Evolutionary conservation across 2,797 vertebrate genomes (phyloP), one percentile per base, ranked within the genome.

Genomic region (Thripadectes ignobilis): DNA sequence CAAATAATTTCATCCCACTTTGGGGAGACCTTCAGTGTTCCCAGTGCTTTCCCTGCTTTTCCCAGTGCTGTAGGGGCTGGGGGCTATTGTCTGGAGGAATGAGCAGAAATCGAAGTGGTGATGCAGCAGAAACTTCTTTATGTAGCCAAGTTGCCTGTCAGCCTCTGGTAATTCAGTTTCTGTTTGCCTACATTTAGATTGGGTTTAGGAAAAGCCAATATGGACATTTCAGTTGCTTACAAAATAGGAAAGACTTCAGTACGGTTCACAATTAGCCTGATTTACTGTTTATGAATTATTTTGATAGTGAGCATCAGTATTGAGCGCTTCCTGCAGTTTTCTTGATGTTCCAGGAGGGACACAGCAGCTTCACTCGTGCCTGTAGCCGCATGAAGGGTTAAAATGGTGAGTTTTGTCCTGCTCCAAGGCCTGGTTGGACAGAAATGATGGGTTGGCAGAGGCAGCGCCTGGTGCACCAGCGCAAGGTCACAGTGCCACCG

Each of bases 401-500:
- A 51, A 48, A 59, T 7, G 67, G 68, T 22, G 67, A 8, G 15
- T 46, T 73, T 43, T 24, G 58, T 34, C 45, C 0, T 41, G 68
- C 38, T 73, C 59, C 14, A 23, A 14, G 90, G 77, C 30, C 46
- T 16, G 82, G 1, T 12, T 14, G 29, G 66, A 38, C 39, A 13
- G 78, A 54, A 69, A 3, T 1, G 29, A 3, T 27, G 82, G 43
- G 73, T 63, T 10, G 4, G 61, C 19, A 39, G 80, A 77, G 84
- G 68, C 74, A 10, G 75, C 19, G 51, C 52, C 22, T 10, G 16
- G 85, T 6, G 66, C 18, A 5, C 22, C 7, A n/a, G 36, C 49
- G 36, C 92, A 94, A 84, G 93, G 23, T 90, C 88, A 75, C 78
- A 95, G 94, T 97, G 96, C 97, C 97, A 97, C 92, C 97, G 85